These are phyloP conservation scores for Labeo rohita DNA, from an alignment of 2,113 vertebrate genomes.

Conservation along the genomic window DNA sequence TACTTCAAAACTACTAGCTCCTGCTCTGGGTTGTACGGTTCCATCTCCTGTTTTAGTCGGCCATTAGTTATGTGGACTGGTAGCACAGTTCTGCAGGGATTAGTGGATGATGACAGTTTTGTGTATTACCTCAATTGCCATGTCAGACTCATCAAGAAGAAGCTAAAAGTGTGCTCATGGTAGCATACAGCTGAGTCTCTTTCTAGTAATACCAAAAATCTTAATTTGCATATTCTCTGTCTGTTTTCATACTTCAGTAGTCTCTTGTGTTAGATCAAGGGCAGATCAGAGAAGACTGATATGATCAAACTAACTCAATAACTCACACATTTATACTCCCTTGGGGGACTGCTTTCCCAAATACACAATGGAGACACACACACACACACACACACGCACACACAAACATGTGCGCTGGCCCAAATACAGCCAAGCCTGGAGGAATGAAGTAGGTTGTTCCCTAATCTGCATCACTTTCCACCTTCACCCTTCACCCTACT, in stretches of 20 bases:
- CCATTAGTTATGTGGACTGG: no score
- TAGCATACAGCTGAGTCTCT: no score
- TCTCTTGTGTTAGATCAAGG: not conserved
- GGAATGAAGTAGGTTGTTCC: not conserved
- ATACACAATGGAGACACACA: conserved; percentile 25
- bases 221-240: conserved; percentile 9
- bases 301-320: conserved; percentile 10
- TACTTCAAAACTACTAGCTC: no score
- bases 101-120: no score
- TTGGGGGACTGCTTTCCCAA: conserved; percentile 4
- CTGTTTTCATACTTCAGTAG: conserved; percentile 8
- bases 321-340: conserved; percentile 27
- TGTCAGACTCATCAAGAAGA: no score
- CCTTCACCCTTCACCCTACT: conserved; percentile 1
- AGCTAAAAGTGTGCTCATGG: no score
- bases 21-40: no score
- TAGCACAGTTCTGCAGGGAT: no score
- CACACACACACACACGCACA: conserved; percentile 26
- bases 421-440: conserved; percentile 11
- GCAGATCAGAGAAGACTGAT: not conserved
- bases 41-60: no score
- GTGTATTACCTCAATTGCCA: no score
- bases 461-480: not conserved
- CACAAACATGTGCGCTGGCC: not conserved
- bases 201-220: no score